These are phyloP conservation scores for Brachirus orientalis DNA, from an alignment of 2,113 vertebrate genomes.

Conservation along the genomic window DNA sequence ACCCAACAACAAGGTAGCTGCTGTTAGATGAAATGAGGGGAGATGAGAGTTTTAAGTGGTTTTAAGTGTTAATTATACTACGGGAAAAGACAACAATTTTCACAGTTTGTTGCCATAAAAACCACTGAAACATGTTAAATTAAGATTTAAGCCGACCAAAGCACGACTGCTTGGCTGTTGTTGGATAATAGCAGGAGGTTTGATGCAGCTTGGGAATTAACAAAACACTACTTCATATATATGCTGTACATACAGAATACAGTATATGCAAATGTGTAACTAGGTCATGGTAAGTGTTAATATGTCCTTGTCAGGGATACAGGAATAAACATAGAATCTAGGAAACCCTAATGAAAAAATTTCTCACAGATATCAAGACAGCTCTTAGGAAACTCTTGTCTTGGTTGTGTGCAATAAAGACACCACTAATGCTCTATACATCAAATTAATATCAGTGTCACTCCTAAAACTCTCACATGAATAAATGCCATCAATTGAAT, in stretches of 20 bases:
- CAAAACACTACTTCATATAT: neutral
- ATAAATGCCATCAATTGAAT: conserved; percentile 13
- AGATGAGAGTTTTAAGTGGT: conserved; percentile 27
- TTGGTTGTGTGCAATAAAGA: conserved; percentile 3
- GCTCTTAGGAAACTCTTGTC: neutral
- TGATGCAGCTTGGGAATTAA: conserved; percentile 13
- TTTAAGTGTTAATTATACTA: conserved; percentile 22
- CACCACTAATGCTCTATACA: conserved; percentile 12
- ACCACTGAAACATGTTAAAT: conserved; percentile 23
- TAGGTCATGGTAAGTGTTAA: neutral
- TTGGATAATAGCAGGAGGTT: conserved; percentile 5
- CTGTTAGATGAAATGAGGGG: conserved; percentile 16
- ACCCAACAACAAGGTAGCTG: conserved; percentile 21
- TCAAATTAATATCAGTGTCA: conserved; percentile 19
- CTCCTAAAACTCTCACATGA: conserved; percentile 32
- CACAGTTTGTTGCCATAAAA: conserved; percentile 45
- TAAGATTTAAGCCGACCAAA: conserved; percentile 15
- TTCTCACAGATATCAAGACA: conserved; percentile 2
- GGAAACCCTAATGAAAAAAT: neutral
- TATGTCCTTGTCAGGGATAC: neutral
- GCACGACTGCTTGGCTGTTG: conserved; percentile 5
- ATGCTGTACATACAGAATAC: neutral
- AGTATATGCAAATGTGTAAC: neutral
- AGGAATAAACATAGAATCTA: neutral
- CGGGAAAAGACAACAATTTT: conserved; percentile 24